Conservation (phyloP, 1,140 invertebrate species). For the Luehdorfia chinensis region DNA sequence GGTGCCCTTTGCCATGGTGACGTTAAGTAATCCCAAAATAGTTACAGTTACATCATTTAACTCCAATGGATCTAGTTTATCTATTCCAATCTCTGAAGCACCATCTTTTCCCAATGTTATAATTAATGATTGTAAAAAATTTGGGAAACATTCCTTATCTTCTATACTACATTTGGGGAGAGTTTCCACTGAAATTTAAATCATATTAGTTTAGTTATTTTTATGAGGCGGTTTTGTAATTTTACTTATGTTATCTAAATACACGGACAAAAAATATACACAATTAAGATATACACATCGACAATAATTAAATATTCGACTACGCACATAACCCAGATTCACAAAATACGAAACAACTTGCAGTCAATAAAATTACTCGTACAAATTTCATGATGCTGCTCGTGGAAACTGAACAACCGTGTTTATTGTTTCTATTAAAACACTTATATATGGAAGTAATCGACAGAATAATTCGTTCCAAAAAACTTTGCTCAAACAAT, state of each 20-base stretch:
- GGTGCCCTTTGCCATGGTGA: slow-evolving; percentile 28
- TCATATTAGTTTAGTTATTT: no score
- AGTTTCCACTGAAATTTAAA: slow-evolving; percentile 35
- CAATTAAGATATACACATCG: no score
- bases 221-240: no score
- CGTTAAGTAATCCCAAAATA: slow-evolving; percentile 20
- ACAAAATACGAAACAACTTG: slow-evolving; percentile 9
- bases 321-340: slow-evolving; percentile 20
- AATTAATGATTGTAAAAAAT: slow-evolving; percentile 19
- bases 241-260: no score
- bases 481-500: no score
- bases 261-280: no score
- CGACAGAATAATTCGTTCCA: no score
- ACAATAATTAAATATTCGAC: no score
- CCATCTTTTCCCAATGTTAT: slow-evolving; percentile 24
- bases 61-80: slow-evolving; percentile 30
- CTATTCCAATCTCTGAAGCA: slow-evolving; percentile 28
- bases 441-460: no score
- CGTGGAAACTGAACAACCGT: no score
- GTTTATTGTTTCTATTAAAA: no score
- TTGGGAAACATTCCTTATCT: slow-evolving; percentile 28
- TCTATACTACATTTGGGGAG: slow-evolving; percentile 36
- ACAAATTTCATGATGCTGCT: no score
- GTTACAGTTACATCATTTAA: slow-evolving; percentile 26
- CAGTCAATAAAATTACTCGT: background rate